Conservation (phyloP, 1,140 invertebrate species). For the Drusus annulatus region DNA sequence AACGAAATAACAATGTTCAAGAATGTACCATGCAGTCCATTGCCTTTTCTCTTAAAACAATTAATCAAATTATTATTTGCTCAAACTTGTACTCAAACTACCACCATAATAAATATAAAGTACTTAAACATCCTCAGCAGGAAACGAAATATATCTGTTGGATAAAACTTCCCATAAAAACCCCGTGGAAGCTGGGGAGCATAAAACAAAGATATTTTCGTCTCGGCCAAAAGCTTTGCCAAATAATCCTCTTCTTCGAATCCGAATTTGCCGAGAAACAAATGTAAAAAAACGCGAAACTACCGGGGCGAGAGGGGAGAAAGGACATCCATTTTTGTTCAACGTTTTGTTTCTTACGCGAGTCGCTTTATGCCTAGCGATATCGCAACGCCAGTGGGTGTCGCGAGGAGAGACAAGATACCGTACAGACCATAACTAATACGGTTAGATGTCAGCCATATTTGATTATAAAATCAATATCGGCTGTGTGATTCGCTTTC, state of each 20-base stretch:
- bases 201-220: too few relatives aligned
- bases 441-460: constrained; percentile 22
- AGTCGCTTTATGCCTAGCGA: too few relatives aligned
- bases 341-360: neutral
- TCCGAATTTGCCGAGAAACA: neutral
- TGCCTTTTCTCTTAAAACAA: neutral
- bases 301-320: neutral
- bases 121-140: too few relatives aligned
- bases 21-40: neutral
- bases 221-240: too few relatives aligned
- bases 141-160: too few relatives aligned
- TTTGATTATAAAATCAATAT: constrained; percentile 40
- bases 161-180: too few relatives aligned
- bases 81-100: too few relatives aligned
- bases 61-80: too few relatives aligned
- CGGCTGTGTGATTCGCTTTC: constrained; percentile 16
- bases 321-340: too few relatives aligned
- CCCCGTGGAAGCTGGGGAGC: too few relatives aligned
- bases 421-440: constrained; percentile 1
- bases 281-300: neutral
- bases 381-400: neutral
- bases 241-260: neutral
- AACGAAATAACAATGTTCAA: too few relatives aligned
- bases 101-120: too few relatives aligned
- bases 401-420: constrained; percentile 3